These are phyloP conservation scores for Polypedilum vanderplanki DNA, from an alignment of 1,140 invertebrate genomes.

Conservation along the genomic window DNA sequence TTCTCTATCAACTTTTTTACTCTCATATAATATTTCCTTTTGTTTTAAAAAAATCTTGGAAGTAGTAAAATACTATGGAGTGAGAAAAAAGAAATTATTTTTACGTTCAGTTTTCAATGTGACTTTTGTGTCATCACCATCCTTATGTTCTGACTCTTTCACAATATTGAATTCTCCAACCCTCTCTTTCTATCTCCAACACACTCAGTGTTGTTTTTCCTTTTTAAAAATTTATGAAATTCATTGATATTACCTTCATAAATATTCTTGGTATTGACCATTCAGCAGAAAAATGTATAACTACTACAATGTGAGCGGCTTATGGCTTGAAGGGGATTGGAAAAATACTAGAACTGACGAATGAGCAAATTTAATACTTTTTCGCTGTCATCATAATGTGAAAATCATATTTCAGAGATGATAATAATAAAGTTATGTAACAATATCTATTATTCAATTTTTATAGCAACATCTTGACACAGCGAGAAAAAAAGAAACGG, in stretches of 20 bases:
- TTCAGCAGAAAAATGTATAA: slow-evolving; percentile 24
- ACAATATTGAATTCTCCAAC: neutral
- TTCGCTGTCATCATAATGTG: neutral
- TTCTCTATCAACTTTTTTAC: neutral
- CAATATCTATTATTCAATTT: neutral
- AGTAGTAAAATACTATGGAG: neutral
- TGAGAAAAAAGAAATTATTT: slow-evolving; percentile 11
- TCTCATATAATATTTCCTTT: neutral
- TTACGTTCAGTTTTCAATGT: neutral
- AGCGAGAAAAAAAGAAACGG: no score
- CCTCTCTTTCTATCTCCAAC: neutral
- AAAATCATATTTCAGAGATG: neutral
- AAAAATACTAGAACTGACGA: no score
- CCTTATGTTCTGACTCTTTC: neutral
- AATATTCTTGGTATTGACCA: slow-evolving; percentile 22
- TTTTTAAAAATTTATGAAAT: neutral
- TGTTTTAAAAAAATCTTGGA: no score
- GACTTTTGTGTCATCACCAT: slow-evolving; percentile 3
- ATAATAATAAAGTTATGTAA: neutral
- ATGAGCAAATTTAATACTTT: neutral
- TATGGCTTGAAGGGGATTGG: slow-evolving; percentile 6
- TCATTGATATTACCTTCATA: slow-evolving; percentile 26
- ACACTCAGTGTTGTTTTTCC: neutral
- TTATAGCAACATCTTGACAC: no score
- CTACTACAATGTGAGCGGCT: neutral